phyloP scores from a whole-genome alignment of 2,888 invertebrate species.

The Noctua janthina region DNA sequence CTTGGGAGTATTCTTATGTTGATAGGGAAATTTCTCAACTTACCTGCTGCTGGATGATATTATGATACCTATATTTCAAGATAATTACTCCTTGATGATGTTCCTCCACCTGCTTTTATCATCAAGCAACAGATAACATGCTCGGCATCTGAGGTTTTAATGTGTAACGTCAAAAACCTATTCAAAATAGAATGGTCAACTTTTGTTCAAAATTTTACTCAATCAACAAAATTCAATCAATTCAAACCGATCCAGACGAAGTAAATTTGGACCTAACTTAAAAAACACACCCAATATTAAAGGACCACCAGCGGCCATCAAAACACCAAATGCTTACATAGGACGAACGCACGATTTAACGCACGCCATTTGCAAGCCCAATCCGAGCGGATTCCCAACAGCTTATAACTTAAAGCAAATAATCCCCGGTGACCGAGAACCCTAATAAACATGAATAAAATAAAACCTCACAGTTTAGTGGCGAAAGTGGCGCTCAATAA shows the following conservation, averaged over 20 bases:
- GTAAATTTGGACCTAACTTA: neutral
- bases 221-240: neutral
- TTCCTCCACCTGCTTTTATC: neutral
- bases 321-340: conserved; percentile 46
- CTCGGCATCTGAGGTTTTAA: neutral
- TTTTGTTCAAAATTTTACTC: neutral
- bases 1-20: neutral
- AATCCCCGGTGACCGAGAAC: conserved; percentile 64
- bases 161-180: neutral
- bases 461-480: conserved; percentile 66
- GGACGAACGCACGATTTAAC: conserved; percentile 51
- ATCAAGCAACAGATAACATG: neutral
- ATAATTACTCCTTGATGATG: neutral
- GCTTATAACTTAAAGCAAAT: conserved; percentile 67
- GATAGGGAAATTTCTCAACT: neutral
- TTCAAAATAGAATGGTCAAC: neutral
- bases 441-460: conserved; percentile 69
- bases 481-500: conserved; percentile 65
- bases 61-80: neutral
- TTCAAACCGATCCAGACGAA: neutral
- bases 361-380: conserved; percentile 62
- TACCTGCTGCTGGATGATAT: neutral
- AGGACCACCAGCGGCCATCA: conserved; percentile 22
- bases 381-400: conserved; percentile 58
- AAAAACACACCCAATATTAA: neutral